phyloP scores from a whole-genome alignment of 2,113 vertebrate species.

The Istiophorus platypterus region DNA sequence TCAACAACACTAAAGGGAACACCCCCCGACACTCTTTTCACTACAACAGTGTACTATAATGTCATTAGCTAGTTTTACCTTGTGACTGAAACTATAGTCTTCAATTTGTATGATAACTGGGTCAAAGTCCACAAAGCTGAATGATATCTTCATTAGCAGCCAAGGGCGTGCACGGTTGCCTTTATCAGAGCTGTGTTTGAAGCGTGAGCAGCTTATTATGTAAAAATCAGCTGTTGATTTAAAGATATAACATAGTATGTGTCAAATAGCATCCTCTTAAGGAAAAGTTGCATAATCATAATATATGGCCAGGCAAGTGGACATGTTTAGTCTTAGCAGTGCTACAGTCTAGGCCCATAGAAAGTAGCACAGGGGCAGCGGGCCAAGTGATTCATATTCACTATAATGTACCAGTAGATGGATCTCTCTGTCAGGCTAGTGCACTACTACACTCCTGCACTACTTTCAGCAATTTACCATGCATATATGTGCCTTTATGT shows the following conservation, averaged over 20 bases:
- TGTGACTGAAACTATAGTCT: conserved; percentile 40
- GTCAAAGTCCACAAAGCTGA: conserved; percentile 21
- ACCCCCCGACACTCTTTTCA: background rate
- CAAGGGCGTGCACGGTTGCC: background rate
- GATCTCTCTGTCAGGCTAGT: background rate
- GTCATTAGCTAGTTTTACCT: conserved; percentile 35
- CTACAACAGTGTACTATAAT: conserved; percentile 13
- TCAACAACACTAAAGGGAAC: conserved; percentile 40
- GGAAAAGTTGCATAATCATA: background rate
- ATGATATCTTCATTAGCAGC: conserved; percentile 6
- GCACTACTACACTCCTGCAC: background rate
- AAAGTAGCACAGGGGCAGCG: background rate
- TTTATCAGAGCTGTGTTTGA: conserved; percentile 15
- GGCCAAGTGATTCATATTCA: conserved; percentile 32
- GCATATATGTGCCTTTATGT: background rate
- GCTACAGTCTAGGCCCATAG: background rate
- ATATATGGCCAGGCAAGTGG: background rate
- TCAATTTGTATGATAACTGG: conserved; percentile 11
- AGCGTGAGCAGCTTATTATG: background rate
- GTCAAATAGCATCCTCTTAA: background rate
- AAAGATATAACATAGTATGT: background rate
- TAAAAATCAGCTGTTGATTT: conserved; percentile 14
- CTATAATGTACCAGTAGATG: conserved; percentile 39
- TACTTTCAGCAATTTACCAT: background rate
- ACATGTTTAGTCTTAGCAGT: background rate